A percentile compares a stretch with the other conserved stretches of the same genome.
These are phyloP conservation scores for Falco peregrinus DNA, from an alignment of 2,797 vertebrate species.

Conservation along the genomic window DNA sequence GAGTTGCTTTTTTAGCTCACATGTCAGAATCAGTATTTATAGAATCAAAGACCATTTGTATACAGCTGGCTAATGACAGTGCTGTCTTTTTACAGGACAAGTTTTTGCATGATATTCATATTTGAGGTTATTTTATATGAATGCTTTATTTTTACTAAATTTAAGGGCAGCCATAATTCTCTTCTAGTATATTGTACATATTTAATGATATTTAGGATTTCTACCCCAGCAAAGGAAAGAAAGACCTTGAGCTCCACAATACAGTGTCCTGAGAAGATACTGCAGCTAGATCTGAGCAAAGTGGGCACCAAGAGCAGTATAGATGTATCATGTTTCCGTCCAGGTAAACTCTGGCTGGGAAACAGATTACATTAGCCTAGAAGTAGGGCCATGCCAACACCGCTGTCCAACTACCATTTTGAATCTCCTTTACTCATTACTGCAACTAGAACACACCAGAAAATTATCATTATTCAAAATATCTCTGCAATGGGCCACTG, in stretches of 20 bases:
- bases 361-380: background rate
- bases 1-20: background rate
- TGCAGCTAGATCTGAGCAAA: background rate
- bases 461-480: background rate
- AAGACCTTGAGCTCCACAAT: background rate
- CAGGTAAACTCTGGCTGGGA: background rate
- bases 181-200: background rate
- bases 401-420: background rate
- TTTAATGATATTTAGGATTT: background rate
- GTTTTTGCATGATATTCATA: background rate
- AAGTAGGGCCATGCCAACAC: background rate
- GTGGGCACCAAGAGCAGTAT: background rate
- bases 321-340: background rate
- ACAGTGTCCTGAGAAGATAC: background rate
- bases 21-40: slow-evolving; percentile 10
- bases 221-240: background rate
- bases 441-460: background rate
- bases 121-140: slow-evolving; percentile 1
- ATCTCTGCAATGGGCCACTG: background rate
- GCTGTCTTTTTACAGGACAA: background rate
- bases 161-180: background rate
- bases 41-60: slow-evolving; percentile 17
- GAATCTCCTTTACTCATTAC: background rate
- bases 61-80: slow-evolving; percentile 46
- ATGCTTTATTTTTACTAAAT: slow-evolving; percentile 25